Conservation (phyloP, 2,888 invertebrate genomes). For the Platycheirus rosarum region DNA sequence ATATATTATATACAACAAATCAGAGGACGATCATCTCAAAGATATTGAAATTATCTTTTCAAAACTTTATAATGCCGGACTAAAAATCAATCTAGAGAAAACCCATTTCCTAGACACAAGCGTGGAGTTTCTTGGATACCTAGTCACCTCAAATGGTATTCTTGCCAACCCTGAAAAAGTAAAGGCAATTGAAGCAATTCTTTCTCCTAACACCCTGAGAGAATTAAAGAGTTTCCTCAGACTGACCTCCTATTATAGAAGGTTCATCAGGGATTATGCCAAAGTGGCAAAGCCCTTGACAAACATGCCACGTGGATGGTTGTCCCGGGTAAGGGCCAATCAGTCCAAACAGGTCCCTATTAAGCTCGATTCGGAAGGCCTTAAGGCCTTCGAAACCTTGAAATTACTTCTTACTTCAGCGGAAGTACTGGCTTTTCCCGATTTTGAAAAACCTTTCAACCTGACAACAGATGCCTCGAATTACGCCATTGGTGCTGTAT, state of each 20-base stretch:
- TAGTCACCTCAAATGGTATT: too few species aligned
- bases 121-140: too few species aligned
- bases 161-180: too few species aligned
- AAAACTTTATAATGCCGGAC: too few species aligned
- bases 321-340: slow-evolving; percentile 9
- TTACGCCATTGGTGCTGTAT: slow-evolving; percentile 32
- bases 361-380: slow-evolving; percentile 2
- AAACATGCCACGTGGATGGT: neutral
- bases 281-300: slow-evolving; percentile 35
- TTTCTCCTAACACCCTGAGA: neutral
- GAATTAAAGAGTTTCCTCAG: neutral
- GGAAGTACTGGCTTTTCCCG: slow-evolving; percentile 14
- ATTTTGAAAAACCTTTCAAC: slow-evolving; percentile 17
- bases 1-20: slow-evolving; percentile 57
- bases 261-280: slow-evolving; percentile 12
- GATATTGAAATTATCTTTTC: too few species aligned
- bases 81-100: too few species aligned
- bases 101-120: too few species aligned
- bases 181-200: too few species aligned
- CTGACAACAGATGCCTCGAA: slow-evolving; percentile 22
- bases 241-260: neutral
- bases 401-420: slow-evolving; percentile 5
- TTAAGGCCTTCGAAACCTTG: slow-evolving; percentile 9
- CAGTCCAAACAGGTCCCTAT: slow-evolving; percentile 16
- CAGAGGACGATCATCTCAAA: slow-evolving; percentile 25